These are phyloP conservation scores for Rhizoglyphus robini DNA, from an alignment of 1,140 invertebrate genomes.

Conservation along the genomic window DNA sequence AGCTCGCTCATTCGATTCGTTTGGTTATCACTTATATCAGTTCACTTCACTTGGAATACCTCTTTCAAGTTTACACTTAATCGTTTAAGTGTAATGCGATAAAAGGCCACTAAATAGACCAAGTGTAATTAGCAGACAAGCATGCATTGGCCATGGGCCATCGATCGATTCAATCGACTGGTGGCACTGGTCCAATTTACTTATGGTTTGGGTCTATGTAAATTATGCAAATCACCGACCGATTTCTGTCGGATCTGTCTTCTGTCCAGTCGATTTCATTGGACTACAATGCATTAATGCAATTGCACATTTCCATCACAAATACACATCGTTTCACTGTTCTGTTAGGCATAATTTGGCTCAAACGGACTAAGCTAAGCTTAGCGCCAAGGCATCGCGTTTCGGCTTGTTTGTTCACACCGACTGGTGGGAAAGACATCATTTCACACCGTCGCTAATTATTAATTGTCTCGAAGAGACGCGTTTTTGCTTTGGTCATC, in stretches of 20 bases:
- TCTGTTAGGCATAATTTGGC: too few species aligned
- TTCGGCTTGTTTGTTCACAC: too few species aligned
- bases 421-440: slow-evolving; percentile 1
- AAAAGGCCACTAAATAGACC: neutral
- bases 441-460: slow-evolving; percentile 10
- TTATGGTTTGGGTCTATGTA: slow-evolving; percentile 2
- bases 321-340: neutral
- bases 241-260: neutral
- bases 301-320: neutral
- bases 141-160: neutral
- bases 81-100: slow-evolving; percentile 5
- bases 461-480: neutral
- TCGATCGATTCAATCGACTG: neutral
- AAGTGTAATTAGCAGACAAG: neutral
- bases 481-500: neutral
- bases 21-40: neutral
- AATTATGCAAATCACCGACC: neutral
- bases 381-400: too few species aligned
- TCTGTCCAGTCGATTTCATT: neutral
- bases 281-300: neutral
- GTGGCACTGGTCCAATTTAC: neutral
- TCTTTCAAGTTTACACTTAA: slow-evolving; percentile 7
- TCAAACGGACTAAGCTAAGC: too few species aligned
- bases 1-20: too few species aligned
- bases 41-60: too few species aligned